These are phyloP conservation scores for Diceros bicornis DNA, from an alignment of 2,797 vertebrate genomes.

Conservation along the genomic window DNA sequence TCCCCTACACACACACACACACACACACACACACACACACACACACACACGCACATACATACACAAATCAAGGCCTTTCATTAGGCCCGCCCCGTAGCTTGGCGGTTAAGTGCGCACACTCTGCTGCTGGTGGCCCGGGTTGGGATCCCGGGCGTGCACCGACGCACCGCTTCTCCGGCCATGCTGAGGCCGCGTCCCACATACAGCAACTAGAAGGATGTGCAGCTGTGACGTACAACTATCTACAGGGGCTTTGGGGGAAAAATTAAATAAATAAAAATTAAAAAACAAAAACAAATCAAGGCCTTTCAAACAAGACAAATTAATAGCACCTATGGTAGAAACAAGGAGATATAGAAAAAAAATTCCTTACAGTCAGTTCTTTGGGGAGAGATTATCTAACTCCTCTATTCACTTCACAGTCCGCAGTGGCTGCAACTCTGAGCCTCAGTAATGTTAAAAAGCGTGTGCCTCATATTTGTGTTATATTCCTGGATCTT, in stretches of 20 bases:
- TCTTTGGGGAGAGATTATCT: not conserved
- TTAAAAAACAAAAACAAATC: no score
- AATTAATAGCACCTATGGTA: not conserved
- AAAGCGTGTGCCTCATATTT: not conserved
- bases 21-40: not conserved
- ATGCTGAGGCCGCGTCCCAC: no score
- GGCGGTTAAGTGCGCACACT: no score
- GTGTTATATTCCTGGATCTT: not conserved
- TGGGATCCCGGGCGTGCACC: no score
- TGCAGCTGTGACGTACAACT: no score
- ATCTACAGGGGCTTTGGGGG: no score
- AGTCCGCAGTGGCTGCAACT: not conserved
- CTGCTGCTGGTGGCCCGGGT: no score
- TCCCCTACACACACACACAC: not conserved
- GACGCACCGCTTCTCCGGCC: no score
- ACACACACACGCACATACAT: not conserved
- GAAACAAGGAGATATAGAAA: not conserved
- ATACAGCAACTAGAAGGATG: no score
- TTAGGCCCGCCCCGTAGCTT: no score
- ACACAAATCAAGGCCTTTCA: not conserved
- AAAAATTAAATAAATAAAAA: no score
- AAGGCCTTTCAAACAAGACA: conserved; percentile 1
- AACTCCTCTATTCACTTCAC: not conserved
- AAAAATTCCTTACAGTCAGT: not conserved
- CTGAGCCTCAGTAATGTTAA: not conserved